A percentile compares a stretch with the other conserved stretches of the same genome.
Conservation (phyloP, 2,888 invertebrate species). For the Dicycla oo region DNA sequence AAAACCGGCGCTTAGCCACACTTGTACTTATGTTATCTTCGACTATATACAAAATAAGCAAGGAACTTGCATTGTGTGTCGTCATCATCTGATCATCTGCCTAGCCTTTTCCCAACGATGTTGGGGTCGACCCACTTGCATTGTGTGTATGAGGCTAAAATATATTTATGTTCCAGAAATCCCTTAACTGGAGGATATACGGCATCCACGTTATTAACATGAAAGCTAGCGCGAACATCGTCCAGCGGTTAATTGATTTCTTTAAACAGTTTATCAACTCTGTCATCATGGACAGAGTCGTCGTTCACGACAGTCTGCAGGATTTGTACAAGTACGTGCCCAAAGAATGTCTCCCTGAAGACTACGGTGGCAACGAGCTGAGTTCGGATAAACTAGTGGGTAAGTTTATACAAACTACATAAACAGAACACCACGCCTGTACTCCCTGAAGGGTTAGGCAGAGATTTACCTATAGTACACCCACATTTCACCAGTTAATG, state of each 20-base stretch:
- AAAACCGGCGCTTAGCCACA: too few relatives aligned
- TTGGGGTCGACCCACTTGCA: too few relatives aligned
- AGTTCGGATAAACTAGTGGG: constrained; percentile 22
- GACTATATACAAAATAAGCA: not conserved
- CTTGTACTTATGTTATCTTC: not conserved
- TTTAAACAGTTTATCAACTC: constrained; percentile 31
- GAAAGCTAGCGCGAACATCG: not conserved
- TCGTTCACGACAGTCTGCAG: constrained; percentile 28
- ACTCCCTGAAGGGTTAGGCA: too few relatives aligned
- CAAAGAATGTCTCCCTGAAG: constrained; percentile 37
- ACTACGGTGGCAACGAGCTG: constrained; percentile 39
- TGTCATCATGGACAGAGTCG: constrained; percentile 22
- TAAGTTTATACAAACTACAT: constrained; percentile 1
- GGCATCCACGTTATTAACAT: constrained; percentile 35
- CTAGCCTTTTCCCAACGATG: too few relatives aligned
- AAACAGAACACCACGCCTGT: too few relatives aligned
- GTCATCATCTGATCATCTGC: too few relatives aligned
- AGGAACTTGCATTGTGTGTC: not conserved
- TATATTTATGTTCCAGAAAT: constrained; percentile 36
- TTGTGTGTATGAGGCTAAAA: too few relatives aligned
- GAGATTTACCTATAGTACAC: too few relatives aligned
- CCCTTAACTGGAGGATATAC: constrained; percentile 35
- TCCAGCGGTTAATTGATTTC: constrained; percentile 11
- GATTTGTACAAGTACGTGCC: constrained; percentile 30
- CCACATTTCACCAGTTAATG: too few relatives aligned